Percentiles rank a stretch among this genome's conserved stretches.
Evolutionary conservation across 53 echinoderm and acorn worm genomes (phyloP).

Genomic region (Mesocentrotus franciscanus): DNA sequence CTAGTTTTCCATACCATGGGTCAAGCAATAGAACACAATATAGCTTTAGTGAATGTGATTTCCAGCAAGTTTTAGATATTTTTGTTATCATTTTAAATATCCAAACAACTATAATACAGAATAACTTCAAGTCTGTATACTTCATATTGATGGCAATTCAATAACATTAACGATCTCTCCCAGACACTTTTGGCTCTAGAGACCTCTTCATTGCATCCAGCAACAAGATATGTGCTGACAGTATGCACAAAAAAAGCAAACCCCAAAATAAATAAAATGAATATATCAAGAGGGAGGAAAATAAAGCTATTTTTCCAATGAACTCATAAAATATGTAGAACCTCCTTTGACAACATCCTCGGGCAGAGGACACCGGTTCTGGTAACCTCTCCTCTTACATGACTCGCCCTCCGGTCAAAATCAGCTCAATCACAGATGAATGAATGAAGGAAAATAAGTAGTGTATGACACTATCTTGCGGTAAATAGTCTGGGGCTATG

Average conservation of each 20-base stretch:
- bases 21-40: too few relatives aligned
- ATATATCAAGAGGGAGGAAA: background rate
- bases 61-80: too few relatives aligned
- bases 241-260: background rate
- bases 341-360: background rate
- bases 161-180: too few relatives aligned
- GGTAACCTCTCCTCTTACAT: slow-evolving; percentile 2
- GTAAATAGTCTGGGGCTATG: slow-evolving; percentile 23
- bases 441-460: background rate
- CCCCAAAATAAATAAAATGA: background rate
- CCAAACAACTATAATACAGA: too few relatives aligned
- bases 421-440: background rate
- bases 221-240: too few relatives aligned
- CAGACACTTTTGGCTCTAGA: too few relatives aligned
- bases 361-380: background rate
- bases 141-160: too few relatives aligned
- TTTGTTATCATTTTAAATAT: too few relatives aligned
- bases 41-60: too few relatives aligned
- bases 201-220: too few relatives aligned
- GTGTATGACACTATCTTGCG: background rate
- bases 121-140: too few relatives aligned
- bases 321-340: slow-evolving; percentile 43
- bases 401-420: background rate
- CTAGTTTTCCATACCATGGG: too few relatives aligned
- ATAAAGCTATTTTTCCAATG: background rate